Base-by-base conservation (phyloP, 2,113 vertebrate species). In the Phaethon lepturus region DNA sequence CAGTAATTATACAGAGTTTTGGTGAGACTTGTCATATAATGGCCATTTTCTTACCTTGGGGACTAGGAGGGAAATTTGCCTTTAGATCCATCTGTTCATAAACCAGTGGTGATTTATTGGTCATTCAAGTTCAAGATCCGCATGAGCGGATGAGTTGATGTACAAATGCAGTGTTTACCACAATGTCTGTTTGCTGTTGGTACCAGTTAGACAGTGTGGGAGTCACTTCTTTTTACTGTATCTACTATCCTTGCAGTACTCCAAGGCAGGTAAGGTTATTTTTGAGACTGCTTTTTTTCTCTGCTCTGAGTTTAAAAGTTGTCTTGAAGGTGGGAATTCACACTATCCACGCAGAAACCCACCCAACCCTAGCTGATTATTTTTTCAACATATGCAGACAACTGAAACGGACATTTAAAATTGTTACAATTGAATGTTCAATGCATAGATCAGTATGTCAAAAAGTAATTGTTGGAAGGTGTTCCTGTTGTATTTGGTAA, bases 401-500 rank as follows among this genome's bases (percentile, higher is more conserved):
- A 56, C 56, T 73, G n/a, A 95, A 86, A 9, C 5, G 47, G 67
- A 16, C 55, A 60, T 82, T 93, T 88, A 81, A 90, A 97, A 78
- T 38, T 19, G 72, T 84, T 96, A 16, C 50, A 86, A 63, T 13
- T 52, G 78, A 86, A 92, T 26, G 26, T 86, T 29, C 60, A 91
- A 45, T 86, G 78, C 52, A 64, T 86, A 73, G 69, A 91, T 95
- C 75, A 89, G 75, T 52, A 77, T 82, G 91, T 88, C 62, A 71
- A 86, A 92, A 93, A 85, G 59, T 84, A 94, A 90, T 88, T 90
- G 47, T 66, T 95, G 86, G 88, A 94, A 92, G 3, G 6, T 68
- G 33, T 89, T 94, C 71, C 88, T 93, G 73, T 92, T 95, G 28
- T 42, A 71, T 35, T 29, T 69, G 67, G 24, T 82, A 85, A 66